These are phyloP conservation scores for Paradoxurus hermaphroditus DNA, from an alignment of 2,113 vertebrate species.

Conservation along the genomic window DNA sequence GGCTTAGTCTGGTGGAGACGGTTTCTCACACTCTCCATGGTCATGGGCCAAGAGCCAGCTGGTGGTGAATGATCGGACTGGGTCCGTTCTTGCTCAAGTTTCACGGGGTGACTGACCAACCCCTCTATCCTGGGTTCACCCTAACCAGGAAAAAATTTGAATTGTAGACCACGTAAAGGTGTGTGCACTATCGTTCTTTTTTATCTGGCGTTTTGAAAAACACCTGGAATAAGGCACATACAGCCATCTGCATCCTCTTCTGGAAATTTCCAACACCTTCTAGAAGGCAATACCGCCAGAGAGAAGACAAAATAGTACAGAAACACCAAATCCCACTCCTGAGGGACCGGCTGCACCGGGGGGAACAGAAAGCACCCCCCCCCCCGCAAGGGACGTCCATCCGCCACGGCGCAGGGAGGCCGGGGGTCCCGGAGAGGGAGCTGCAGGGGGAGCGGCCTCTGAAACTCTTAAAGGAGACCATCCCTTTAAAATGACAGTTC, in stretches of 20 bases:
- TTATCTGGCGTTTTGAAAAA: not conserved
- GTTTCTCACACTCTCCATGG: not conserved
- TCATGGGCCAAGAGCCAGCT: not conserved
- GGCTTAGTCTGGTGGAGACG: rapidly evolving
- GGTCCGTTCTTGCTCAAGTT: rapidly evolving
- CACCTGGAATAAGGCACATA: not conserved
- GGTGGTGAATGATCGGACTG: rapidly evolving
- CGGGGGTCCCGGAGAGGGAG: not conserved
- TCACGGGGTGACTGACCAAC: not conserved
- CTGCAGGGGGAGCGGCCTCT: rapidly evolving
- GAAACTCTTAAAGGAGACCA: too few species aligned
- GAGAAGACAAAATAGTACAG: not conserved
- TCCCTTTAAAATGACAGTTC: rapidly evolving
- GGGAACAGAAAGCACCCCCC: not conserved
- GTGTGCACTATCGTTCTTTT: too few species aligned
- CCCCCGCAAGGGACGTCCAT: rapidly evolving
- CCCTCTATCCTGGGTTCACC: not conserved
- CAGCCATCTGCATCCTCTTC: not conserved
- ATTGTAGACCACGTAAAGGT: not conserved
- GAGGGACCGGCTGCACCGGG: too few species aligned
- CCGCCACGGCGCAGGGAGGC: rapidly evolving
- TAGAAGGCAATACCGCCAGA: not conserved
- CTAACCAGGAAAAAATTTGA: not conserved
- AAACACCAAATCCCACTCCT: not conserved
- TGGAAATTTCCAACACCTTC: not conserved